Percentiles rank a stretch among this genome's conserved stretches.
Conservation (phyloP, 2,797 vertebrate species). For the Squalus acanthias region DNA sequence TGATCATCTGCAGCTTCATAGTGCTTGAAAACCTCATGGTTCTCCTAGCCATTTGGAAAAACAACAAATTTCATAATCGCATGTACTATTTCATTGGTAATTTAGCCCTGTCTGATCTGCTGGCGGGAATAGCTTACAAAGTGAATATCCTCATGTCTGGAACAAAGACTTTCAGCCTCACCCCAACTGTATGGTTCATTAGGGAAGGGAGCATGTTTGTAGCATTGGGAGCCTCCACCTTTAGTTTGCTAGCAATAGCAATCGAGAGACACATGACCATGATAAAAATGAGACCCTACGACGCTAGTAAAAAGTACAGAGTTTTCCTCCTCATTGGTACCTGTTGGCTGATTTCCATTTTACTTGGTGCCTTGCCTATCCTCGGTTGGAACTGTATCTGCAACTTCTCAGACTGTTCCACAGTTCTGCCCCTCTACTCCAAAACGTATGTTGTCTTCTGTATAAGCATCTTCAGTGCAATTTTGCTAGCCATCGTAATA, state of each 20-base stretch:
- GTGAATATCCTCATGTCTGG: conserved; percentile 89
- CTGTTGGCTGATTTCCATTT: conserved; percentile 83
- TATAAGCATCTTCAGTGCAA: conserved; percentile 75
- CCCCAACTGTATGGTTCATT: conserved; percentile 76
- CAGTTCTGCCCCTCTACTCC: conserved; percentile 81
- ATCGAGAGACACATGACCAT: conserved; percentile 93
- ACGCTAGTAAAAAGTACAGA: conserved; percentile 84
- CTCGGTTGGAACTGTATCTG: conserved; percentile 90
- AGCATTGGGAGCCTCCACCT: conserved; percentile 82
- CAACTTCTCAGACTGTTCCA: conserved; percentile 82
- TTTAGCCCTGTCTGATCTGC: conserved; percentile 86
- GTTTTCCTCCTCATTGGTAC: conserved; percentile 89
- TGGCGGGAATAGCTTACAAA: conserved; percentile 79
- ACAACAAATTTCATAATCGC: conserved; percentile 87
- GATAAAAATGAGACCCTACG: conserved; percentile 96
- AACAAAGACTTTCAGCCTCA: conserved; percentile 74
- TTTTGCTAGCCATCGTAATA: conserved; percentile 77
- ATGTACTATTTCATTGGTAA: conserved; percentile 98
- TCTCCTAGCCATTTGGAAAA: conserved; percentile 87
- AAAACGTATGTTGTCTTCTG: conserved; percentile 90
- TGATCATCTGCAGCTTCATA: conserved; percentile 80
- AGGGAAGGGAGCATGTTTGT: conserved; percentile 94
- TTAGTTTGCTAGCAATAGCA: conserved; percentile 86
- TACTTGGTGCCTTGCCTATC: conserved; percentile 80
- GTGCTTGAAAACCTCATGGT: conserved; percentile 89